phyloP scores from a whole-genome alignment of 2,113 vertebrate genomes.

The Anseranas semipalmata region DNA sequence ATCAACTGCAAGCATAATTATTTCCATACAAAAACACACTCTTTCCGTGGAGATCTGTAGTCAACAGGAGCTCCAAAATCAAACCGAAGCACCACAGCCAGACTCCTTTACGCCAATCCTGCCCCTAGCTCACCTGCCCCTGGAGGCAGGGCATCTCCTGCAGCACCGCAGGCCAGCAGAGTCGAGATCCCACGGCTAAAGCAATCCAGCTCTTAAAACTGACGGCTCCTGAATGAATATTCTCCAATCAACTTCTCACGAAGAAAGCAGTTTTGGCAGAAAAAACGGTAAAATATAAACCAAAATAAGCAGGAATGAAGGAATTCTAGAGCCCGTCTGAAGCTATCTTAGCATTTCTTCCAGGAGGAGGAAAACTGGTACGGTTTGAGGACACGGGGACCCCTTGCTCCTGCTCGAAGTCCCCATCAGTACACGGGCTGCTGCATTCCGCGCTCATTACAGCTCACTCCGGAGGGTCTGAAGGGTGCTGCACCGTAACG shows the following conservation, averaged over 20 bases:
- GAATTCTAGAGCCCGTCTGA: background rate
- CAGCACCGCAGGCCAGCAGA: accelerated
- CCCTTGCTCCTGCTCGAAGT: background rate
- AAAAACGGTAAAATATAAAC: background rate
- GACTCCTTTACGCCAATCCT: background rate
- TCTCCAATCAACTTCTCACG: background rate
- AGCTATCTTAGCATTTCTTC: background rate
- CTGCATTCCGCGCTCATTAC: background rate
- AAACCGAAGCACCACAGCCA: accelerated
- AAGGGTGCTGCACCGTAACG: background rate
- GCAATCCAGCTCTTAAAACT: accelerated
- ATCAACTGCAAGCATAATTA: background rate
- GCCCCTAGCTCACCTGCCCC: background rate
- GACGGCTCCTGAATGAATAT: background rate
- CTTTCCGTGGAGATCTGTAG: background rate
- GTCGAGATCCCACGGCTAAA: accelerated
- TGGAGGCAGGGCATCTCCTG: background rate
- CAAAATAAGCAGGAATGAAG: background rate
- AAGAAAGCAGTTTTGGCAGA: background rate
- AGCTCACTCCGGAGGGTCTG: background rate
- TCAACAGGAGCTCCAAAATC: background rate
- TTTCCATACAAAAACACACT: background rate
- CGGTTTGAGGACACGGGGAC: background rate
- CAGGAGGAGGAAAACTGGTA: background rate
- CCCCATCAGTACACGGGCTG: accelerated